These are phyloP conservation scores for Babylonia areolata DNA, from an alignment of 1,140 invertebrate genomes.

Conservation along the genomic window DNA sequence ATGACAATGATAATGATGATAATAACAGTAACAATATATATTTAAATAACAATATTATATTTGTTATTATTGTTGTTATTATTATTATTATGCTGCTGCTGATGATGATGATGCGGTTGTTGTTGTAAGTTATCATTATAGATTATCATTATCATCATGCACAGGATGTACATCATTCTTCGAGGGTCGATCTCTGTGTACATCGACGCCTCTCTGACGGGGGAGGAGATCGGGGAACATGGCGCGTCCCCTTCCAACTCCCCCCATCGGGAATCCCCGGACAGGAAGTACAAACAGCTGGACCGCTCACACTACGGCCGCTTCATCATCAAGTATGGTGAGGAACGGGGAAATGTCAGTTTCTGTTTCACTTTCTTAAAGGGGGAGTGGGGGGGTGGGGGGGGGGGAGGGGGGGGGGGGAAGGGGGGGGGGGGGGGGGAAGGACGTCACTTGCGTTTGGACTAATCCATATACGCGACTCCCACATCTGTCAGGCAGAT, in stretches of 20 bases:
- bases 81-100: no score
- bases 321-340: slow-evolving; percentile 66
- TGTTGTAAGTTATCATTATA: no score
- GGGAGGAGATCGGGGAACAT: slow-evolving; percentile 54
- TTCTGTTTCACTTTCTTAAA: no score
- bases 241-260: neutral
- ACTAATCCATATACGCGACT: no score
- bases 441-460: no score
- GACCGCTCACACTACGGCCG: slow-evolving; percentile 63
- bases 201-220: slow-evolving; percentile 68
- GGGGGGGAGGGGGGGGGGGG: neutral
- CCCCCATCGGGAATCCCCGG: slow-evolving; percentile 18
- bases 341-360: neutral
- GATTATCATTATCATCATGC: neutral
- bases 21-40: no score
- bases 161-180: slow-evolving; percentile 70
- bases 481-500: no score
- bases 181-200: slow-evolving; percentile 65
- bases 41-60: no score
- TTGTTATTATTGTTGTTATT: no score
- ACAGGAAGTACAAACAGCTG: slow-evolving; percentile 41
- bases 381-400: neutral
- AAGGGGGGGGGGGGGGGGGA: neutral
- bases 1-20: no score
- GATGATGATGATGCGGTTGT: no score